Evolutionary conservation across 2,888 invertebrate genomes (phyloP), one percentile per base, ranked within the genome.

Genomic region (Lamellibrachia satsuma): DNA sequence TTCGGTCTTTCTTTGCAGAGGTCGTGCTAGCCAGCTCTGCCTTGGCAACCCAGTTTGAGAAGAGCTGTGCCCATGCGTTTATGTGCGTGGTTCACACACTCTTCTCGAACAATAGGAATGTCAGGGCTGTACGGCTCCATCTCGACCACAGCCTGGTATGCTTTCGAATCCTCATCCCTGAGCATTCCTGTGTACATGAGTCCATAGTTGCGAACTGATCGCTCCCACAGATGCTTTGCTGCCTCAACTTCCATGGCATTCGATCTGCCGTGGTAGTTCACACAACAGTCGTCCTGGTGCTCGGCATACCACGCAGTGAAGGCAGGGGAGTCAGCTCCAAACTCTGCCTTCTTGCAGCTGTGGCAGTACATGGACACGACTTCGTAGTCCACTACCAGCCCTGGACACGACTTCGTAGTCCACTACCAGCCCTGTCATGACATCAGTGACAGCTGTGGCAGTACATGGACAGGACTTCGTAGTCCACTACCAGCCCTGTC

Each of bases 11-110:
- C 60, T 60, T 60, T 60, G 60, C 11, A 60, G 6, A 60, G 60
- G 15, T 60, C 60, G 60, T 60, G 60, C 15, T 60, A 15, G 60
- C 60, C 9, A 60, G 60, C 60, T 60, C 60, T 60, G 60, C 60
- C 60, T 60, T 60, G 15, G 15, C 60, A 60, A 7, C 15, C 15
- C 60, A 93, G 90, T 52, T 92, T 92, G 11, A 92, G 90, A 39
- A 93, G 92, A 75, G 92, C 93, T 39, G 93, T 93, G 22, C 93
- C 93, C 92, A 93, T 92, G 27, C 93, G 57, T 91, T 93, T 93
- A 9, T 57, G 60, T 15, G 92, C 92, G 55, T 93, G 92, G 52
- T 93, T 92, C 15, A 92, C 92, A 52, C 92, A 92, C 55, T 92
- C 92, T 55, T 75, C 90, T 91, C 92, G 92, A 9, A 57, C 15